A percentile compares a stretch with the other conserved stretches of the same genome.
These are phyloP conservation scores for Charaxes varanes DNA, from an alignment of 1,140 invertebrate genomes.

Conservation along the genomic window DNA sequence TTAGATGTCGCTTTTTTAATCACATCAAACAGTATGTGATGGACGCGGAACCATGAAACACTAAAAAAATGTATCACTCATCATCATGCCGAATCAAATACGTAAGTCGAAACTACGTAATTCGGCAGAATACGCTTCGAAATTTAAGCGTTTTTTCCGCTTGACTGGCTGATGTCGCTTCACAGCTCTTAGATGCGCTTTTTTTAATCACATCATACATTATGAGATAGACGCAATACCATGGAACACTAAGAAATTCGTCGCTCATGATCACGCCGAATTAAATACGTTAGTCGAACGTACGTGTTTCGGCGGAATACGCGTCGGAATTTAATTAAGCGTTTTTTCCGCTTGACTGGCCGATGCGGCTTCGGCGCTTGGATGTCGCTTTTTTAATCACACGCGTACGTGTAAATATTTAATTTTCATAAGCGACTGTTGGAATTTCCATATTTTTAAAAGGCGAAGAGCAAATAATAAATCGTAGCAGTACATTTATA, in stretches of 20 bases:
- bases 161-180: slow-evolving; percentile 35
- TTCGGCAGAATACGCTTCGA: slow-evolving; percentile 45
- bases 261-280: slow-evolving; percentile 55
- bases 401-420: slow-evolving; percentile 24
- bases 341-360: slow-evolving; percentile 45
- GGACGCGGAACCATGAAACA: no score
- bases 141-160: slow-evolving; percentile 53
- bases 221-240: no score
- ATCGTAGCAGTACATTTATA: slow-evolving; percentile 3
- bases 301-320: slow-evolving; percentile 47
- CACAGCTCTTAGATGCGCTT: no score
- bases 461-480: slow-evolving; percentile 13
- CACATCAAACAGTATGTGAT: no score
- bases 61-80: no score
- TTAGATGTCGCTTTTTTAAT: no score
- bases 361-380: slow-evolving; percentile 28
- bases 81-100: slow-evolving; percentile 58
- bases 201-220: no score
- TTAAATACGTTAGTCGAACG: slow-evolving; percentile 55
- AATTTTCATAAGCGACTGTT: slow-evolving; percentile 22
- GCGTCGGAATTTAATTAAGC: slow-evolving; percentile 57
- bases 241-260: no score
- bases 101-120: slow-evolving; percentile 51
- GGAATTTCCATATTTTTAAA: slow-evolving; percentile 17
- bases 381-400: slow-evolving; percentile 20